phyloP scores from a whole-genome alignment of 2,113 vertebrate genomes.

The Gobius niger region DNA sequence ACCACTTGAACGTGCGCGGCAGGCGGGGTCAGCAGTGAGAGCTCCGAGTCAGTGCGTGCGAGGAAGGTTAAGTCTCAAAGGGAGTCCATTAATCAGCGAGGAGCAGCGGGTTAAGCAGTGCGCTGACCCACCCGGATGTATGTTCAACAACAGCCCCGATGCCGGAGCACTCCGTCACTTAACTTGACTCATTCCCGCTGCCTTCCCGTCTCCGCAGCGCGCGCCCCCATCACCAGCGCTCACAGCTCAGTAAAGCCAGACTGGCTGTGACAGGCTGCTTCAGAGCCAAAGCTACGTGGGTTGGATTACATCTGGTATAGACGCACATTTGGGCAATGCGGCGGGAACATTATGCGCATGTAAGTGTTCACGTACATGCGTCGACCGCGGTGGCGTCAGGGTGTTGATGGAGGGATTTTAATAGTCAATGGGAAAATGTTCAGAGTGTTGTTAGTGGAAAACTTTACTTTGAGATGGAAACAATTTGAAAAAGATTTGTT shows the following conservation, averaged over 20 bases:
- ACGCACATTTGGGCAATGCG: neutral
- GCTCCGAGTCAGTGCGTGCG: neutral
- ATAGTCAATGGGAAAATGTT: too few species aligned
- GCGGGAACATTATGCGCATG: neutral
- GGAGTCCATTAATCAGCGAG: slow-evolving; percentile 40
- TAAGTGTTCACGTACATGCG: neutral
- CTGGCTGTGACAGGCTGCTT: neutral
- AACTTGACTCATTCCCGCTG: neutral
- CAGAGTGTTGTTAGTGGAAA: too few species aligned
- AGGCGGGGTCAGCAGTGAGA: slow-evolving; percentile 14
- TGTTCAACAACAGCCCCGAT: slow-evolving; percentile 16
- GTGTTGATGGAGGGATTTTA: neutral
- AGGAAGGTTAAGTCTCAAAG: slow-evolving; percentile 21
- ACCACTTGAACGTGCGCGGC: neutral
- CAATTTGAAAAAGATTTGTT: too few species aligned
- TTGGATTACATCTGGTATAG: slow-evolving; percentile 7
- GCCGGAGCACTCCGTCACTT: slow-evolving; percentile 6
- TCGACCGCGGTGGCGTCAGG: neutral
- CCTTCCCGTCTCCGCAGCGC: neutral
- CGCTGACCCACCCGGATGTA: slow-evolving; percentile 10
- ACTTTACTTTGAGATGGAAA: too few species aligned
- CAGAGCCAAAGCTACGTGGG: slow-evolving; percentile 1
- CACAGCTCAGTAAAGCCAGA: neutral
- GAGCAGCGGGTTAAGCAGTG: slow-evolving; percentile 34
- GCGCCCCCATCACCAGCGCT: neutral